Percentiles rank a stretch among this genome's conserved stretches.
phyloP scores from a whole-genome alignment of 1,140 invertebrate species.

The Chelonus insularis region DNA sequence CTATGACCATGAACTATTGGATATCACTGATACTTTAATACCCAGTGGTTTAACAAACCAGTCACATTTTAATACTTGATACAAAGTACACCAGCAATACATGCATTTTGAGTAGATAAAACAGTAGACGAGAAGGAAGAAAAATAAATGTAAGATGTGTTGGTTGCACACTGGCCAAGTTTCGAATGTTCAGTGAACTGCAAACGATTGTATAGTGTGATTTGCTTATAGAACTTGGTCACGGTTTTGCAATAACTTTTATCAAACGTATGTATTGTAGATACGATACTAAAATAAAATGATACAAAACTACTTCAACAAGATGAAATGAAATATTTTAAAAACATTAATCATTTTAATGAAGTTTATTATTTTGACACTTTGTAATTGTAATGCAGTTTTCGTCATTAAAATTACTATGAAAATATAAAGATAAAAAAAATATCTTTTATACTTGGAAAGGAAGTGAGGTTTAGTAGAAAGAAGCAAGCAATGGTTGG shows the following conservation, averaged over 20 bases:
- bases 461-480: not conserved
- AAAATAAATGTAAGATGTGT: not conserved
- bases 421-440: conserved; percentile 11
- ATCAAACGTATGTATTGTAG: too few species aligned
- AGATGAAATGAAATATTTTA: too few species aligned
- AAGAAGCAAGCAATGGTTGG: conserved; percentile 7
- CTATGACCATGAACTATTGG: not conserved
- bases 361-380: too few species aligned
- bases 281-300: too few species aligned
- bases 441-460: not conserved
- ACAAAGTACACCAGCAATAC: too few species aligned
- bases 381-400: too few species aligned
- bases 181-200: conserved; percentile 5
- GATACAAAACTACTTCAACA: too few species aligned
- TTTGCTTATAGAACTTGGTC: not conserved
- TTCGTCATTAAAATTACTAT: not conserved
- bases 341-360: too few species aligned
- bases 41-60: conserved; percentile 1
- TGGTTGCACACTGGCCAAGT: not conserved
- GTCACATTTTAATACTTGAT: not conserved
- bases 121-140: not conserved
- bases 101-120: not conserved
- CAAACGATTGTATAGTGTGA: not conserved
- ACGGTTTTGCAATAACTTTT: not conserved
- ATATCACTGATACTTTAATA: not conserved